phyloP scores from a whole-genome alignment of 1,140 invertebrate genomes.

The Pseudomyrmex sp. region DNA sequence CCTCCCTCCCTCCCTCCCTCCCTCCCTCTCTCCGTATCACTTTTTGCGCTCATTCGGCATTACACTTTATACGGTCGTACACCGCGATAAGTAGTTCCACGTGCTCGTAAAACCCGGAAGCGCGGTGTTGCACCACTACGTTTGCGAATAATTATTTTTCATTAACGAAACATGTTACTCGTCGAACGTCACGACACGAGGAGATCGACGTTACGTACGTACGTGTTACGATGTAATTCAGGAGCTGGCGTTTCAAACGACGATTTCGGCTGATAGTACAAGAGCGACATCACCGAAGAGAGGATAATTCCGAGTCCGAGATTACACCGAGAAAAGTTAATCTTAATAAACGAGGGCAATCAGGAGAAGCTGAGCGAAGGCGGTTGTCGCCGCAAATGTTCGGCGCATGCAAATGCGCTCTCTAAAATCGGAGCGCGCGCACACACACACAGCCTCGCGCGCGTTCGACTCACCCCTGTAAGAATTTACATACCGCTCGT shows the following conservation, averaged over 20 bases:
- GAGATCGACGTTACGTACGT: neutral
- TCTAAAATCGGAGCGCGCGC: conserved; percentile 58
- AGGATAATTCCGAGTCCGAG: conserved; percentile 65
- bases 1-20: no score
- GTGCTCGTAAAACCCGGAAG: conserved; percentile 41
- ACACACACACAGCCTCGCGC: conserved; percentile 39
- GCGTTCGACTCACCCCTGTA: conserved; percentile 62
- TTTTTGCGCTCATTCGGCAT: conserved; percentile 65
- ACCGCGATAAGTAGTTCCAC: conserved; percentile 53
- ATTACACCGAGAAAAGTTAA: conserved; percentile 84
- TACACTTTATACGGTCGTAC: conserved; percentile 64
- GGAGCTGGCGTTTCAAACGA: neutral
- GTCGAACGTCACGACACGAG: neutral
- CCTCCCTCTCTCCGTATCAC: conserved; percentile 13
- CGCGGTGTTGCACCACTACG: neutral
- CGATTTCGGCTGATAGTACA: neutral
- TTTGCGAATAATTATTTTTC: conserved; percentile 64
- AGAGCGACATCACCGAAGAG: conserved; percentile 36
- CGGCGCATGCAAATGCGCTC: conserved; percentile 83
- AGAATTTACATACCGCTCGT: conserved; percentile 82
- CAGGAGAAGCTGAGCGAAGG: conserved; percentile 72
- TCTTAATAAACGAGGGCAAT: conserved; percentile 86
- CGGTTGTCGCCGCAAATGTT: conserved; percentile 80
- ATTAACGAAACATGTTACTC: conserved; percentile 41
- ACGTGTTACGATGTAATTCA: neutral